Evolutionary conservation across 2,113 vertebrate species (phyloP).

Genomic region (Mystacornis crossleyi): DNA sequence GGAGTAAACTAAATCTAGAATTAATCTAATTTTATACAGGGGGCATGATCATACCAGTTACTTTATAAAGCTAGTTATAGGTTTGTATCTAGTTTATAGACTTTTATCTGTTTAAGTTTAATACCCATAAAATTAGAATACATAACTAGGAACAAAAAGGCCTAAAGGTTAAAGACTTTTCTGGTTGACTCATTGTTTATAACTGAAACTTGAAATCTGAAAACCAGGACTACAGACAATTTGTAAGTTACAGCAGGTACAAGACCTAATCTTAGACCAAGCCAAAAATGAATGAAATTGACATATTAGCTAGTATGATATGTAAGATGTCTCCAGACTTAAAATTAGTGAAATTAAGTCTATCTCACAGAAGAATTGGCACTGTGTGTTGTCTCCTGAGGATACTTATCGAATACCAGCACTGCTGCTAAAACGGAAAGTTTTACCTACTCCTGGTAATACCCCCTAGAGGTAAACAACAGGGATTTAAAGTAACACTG

Average conservation of each 20-base stretch:
- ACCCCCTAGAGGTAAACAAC: not conserved
- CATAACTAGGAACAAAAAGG: not conserved
- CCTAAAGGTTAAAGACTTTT: not conserved
- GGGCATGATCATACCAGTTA: not conserved
- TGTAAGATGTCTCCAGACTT: not conserved
- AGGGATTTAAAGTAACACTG: not conserved
- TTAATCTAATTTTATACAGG: not conserved
- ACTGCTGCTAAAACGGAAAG: not conserved
- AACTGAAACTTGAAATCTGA: not conserved
- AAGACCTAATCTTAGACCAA: not conserved
- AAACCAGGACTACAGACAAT: not conserved
- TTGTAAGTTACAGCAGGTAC: not conserved
- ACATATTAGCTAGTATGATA: not conserved
- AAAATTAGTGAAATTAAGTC: not conserved
- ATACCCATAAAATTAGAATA: not conserved
- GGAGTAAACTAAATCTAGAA: not conserved
- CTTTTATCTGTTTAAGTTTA: not conserved
- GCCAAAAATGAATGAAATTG: not conserved
- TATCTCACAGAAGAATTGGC: not conserved
- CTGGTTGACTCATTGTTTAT: not conserved
- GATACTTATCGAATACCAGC: not conserved
- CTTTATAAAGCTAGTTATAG: not conserved
- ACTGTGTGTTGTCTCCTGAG: not conserved
- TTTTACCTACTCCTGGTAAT: not conserved
- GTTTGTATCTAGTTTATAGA: not conserved